phyloP scores from a whole-genome alignment of 1,140 invertebrate genomes.

The Maniola jurtina region DNA sequence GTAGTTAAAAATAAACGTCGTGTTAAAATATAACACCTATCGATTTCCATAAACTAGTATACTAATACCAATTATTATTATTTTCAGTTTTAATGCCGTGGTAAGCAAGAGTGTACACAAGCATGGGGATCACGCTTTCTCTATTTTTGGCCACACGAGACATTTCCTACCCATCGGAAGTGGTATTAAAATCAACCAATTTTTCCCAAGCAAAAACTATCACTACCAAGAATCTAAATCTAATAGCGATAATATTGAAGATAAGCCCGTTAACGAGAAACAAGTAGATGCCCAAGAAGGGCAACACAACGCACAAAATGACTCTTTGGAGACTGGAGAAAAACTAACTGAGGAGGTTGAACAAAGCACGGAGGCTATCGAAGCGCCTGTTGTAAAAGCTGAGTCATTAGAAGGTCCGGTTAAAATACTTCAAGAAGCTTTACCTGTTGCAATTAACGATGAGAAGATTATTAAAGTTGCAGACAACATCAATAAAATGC shows the following conservation, averaged over 20 bases:
- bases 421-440: constrained; percentile 35
- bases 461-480: constrained; percentile 22
- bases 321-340: constrained; percentile 5
- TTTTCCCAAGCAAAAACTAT: constrained; percentile 57
- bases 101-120: constrained; percentile 62
- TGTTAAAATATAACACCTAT: too few species aligned
- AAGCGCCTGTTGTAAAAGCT: constrained; percentile 32
- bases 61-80: not conserved
- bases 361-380: constrained; percentile 8
- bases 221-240: constrained; percentile 36
- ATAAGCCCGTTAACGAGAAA: constrained; percentile 42
- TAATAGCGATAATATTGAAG: constrained; percentile 24
- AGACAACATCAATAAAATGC: constrained; percentile 23
- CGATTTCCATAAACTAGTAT: too few species aligned
- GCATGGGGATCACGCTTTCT: constrained; percentile 61
- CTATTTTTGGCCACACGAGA: constrained; percentile 54
- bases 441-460: constrained; percentile 27
- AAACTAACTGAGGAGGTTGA: constrained; percentile 20
- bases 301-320: constrained; percentile 20
- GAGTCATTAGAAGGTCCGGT: constrained; percentile 38
- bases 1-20: too few species aligned
- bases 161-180: constrained; percentile 56
- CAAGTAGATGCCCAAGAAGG: constrained; percentile 20
- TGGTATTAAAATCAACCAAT: constrained; percentile 64
- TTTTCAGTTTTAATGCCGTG: constrained; percentile 66